Percentiles rank a stretch among this genome's conserved stretches.
Evolutionary conservation across 2,113 vertebrate species (phyloP).

Genomic region (Catagonus wagneri): DNA sequence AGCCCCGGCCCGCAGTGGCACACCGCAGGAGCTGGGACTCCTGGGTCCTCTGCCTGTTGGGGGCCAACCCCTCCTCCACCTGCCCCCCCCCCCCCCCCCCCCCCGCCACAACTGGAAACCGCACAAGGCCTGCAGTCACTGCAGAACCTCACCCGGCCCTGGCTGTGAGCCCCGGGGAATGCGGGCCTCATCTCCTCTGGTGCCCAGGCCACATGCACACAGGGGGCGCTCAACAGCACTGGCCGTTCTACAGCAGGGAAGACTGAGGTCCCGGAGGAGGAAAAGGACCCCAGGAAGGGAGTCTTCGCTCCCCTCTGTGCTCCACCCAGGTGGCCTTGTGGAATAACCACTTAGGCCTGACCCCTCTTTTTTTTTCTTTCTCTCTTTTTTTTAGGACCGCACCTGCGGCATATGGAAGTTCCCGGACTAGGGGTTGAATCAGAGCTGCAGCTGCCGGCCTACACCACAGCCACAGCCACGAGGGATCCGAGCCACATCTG

Average conservation of each 20-base stretch:
- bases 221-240: too few species aligned
- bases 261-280: neutral
- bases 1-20: too few species aligned
- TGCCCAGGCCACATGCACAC: neutral
- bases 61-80: neutral
- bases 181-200: neutral
- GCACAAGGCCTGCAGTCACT: neutral
- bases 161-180: neutral
- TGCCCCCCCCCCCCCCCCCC: too few species aligned
- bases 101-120: neutral
- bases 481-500: too few species aligned
- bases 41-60: neutral
- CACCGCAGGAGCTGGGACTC: neutral
- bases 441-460: too few species aligned
- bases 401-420: too few species aligned
- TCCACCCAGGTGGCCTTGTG: neutral
- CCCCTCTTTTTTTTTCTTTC: too few species aligned
- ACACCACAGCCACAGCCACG: too few species aligned
- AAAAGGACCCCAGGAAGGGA: neutral
- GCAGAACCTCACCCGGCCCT: too few species aligned
- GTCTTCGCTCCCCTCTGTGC: neutral
- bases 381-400: too few species aligned
- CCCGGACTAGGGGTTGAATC: too few species aligned
- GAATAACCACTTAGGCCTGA: neutral
- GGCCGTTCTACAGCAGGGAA: neutral